Evolutionary conservation across 53 echinoderm and acorn worm species (phyloP).

Genomic region (Holothuria leucospilota): DNA sequence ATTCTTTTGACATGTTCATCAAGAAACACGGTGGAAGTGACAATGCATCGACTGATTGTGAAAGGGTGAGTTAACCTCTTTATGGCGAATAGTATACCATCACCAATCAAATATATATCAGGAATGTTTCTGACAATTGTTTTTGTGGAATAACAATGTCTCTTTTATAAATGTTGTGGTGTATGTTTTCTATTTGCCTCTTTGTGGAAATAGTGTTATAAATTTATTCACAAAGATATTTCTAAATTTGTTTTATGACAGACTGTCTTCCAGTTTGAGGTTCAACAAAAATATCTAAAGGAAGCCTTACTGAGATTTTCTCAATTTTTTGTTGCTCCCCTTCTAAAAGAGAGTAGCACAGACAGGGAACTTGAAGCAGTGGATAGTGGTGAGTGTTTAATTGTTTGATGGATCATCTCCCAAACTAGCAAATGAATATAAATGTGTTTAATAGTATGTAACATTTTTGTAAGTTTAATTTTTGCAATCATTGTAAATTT

Average conservation of each 20-base stretch:
- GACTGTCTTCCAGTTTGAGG: constrained; percentile 96
- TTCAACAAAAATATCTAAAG: constrained; percentile 76
- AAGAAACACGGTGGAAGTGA: constrained; percentile 88
- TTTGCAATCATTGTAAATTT: neutral
- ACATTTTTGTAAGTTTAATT: neutral
- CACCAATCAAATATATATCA: too few relatives aligned
- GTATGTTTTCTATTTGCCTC: too few relatives aligned
- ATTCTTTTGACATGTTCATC: constrained; percentile 94
- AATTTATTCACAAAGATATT: neutral
- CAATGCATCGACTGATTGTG: constrained; percentile 95
- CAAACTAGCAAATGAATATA: neutral
- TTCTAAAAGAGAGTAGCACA: constrained; percentile 79
- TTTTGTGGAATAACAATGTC: too few relatives aligned
- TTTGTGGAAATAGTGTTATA: too few relatives aligned
- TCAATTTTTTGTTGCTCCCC: constrained; percentile 88
- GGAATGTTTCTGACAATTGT: too few relatives aligned
- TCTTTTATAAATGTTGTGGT: too few relatives aligned
- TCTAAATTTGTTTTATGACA: constrained; percentile 14
- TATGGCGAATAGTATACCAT: too few relatives aligned
- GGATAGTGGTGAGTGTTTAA: constrained; percentile 81
- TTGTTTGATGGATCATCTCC: neutral
- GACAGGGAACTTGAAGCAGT: constrained; percentile 96
- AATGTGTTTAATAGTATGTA: neutral
- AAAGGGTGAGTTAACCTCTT: constrained; percentile 68
- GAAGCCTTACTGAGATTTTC: constrained; percentile 94